Conservation (phyloP, 2,797 vertebrate genomes). For the Sebastes itinus region DNA sequence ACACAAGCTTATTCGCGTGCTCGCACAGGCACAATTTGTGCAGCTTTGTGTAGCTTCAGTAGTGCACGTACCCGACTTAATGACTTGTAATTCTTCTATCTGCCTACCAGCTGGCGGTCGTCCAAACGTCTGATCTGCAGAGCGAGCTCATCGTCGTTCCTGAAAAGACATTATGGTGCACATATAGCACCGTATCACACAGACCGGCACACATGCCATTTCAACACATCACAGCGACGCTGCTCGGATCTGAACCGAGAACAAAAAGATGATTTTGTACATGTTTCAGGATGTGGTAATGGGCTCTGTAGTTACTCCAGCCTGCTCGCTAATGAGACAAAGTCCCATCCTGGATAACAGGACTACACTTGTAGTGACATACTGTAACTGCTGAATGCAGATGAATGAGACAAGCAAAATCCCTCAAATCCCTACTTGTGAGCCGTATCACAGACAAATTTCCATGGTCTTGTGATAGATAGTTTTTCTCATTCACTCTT, state of each 20-base stretch:
- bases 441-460: not conserved
- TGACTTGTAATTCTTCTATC: conserved; percentile 62
- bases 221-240: conserved; percentile 23
- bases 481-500: not conserved
- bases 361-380: conserved; percentile 4
- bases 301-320: conserved; percentile 24
- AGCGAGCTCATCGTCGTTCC: conserved; percentile 19
- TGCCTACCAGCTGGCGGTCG: conserved; percentile 51
- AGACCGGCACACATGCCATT: not conserved
- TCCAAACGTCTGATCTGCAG: conserved; percentile 58
- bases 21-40: conserved; percentile 22
- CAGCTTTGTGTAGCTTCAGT: conserved; percentile 44
- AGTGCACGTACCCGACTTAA: conserved; percentile 52
- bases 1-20: conserved; percentile 37
- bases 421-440: not conserved
- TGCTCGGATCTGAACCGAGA: conserved; percentile 13
- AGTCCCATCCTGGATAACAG: conserved; percentile 25
- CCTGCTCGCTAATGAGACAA: conserved; percentile 47
- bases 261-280: conserved; percentile 15
- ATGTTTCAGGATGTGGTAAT: conserved; percentile 6
- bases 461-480: not conserved
- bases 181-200: conserved; percentile 5
- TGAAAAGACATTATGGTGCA: conserved; percentile 20
- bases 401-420: conserved; percentile 12
- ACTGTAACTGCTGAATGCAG: conserved; percentile 20